Conservation (phyloP, 2,113 vertebrate species). For the Ceyx margarethae region DNA sequence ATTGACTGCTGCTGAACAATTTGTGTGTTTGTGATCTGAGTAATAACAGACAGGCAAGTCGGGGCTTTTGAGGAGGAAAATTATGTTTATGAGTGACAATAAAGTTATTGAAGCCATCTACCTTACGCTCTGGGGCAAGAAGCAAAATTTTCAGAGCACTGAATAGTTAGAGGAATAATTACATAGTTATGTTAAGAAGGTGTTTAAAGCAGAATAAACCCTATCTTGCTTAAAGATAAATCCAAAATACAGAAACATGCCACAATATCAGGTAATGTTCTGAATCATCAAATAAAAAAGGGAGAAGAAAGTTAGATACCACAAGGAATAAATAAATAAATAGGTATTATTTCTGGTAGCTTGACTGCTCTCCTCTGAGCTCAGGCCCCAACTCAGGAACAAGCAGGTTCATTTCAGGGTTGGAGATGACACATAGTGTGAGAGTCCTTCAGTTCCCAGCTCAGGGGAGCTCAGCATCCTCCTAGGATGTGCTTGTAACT, state of each 20-base stretch:
- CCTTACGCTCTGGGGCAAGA: background rate
- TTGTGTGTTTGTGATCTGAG: constrained; percentile 68
- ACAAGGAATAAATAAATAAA: background rate
- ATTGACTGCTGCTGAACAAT: constrained; percentile 72
- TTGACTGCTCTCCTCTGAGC: background rate
- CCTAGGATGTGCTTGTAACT: background rate
- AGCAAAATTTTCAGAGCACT: background rate
- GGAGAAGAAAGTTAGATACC: background rate
- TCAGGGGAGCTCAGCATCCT: background rate
- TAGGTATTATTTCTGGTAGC: background rate
- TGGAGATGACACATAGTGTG: background rate
- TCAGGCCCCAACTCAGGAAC: background rate
- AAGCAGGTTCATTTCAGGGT: background rate
- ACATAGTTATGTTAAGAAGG: background rate
- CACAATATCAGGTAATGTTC: background rate
- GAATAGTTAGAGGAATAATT: background rate
- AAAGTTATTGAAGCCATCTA: constrained; percentile 12
- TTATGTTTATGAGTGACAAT: background rate
- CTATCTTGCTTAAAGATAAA: background rate
- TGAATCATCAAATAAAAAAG: background rate
- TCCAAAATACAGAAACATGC: background rate
- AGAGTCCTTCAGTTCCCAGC: background rate
- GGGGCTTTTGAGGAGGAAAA: constrained; percentile 6
- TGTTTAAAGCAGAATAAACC: background rate
- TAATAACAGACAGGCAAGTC: constrained; percentile 14